Evolutionary conservation across 2,797 vertebrate species (phyloP), one percentile per base, ranked within the genome.

Genomic region (Gallinago stenura): DNA sequence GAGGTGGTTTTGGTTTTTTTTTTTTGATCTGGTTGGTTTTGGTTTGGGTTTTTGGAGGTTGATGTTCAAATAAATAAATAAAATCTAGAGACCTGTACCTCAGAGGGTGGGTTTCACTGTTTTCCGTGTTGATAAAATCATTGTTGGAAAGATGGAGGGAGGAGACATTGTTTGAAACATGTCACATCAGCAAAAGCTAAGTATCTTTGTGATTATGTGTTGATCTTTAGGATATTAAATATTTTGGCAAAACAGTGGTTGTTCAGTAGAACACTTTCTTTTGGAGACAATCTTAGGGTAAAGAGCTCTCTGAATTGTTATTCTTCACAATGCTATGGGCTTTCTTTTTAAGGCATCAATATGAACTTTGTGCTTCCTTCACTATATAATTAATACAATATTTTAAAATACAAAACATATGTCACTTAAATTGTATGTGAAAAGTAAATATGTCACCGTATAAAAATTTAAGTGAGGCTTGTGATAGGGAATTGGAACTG

Each of bases 151-250:
- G n/a, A 12, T n/a, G 4, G 37, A 61, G 37, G 19, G 60, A 77
- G 31, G 18, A 76, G 45, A 19, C 6, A 6, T 18, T 89, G 15
- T 46, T 75, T 45, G 62, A 72, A 87, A 68, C 0, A 0, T 21
- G 4, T 18, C 0, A 1, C 0, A 0, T 89, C 45, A 84, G 57
- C 50, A 45, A 33, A 94, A 54, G 10, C 39, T 10, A 64, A 60
- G 24, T 31, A 9, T 45, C 22, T 58, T 79, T 83, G 58, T 79
- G 31, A 39, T 68, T 25, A 60, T 7, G 1, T 62, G 10, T 60
- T 86, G 12, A 15, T 76, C 39, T 82, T 91, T 15, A 51, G 64
- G 15, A 5, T 12, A 35, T 43, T 35, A 41, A 71, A 89, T 72
- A 51, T 17, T 9, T 54, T 30, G 26, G 37, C 14, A 84, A 57